Evolutionary conservation across 2,113 vertebrate genomes (phyloP).

Genomic region (Balaeniceps rex): DNA sequence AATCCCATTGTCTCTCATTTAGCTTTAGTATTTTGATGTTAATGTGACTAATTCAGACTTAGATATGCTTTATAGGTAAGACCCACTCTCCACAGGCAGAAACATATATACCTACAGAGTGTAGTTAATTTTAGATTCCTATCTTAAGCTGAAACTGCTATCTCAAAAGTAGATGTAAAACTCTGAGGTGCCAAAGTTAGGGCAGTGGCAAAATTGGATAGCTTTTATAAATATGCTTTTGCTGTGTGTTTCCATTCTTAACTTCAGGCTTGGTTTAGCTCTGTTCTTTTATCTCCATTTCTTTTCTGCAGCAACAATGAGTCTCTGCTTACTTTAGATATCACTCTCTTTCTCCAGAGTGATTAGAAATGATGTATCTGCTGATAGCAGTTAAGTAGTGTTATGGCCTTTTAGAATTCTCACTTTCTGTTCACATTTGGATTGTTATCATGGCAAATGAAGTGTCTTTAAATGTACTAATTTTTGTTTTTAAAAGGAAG

Average conservation of each 20-base stretch:
- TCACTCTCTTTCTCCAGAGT: neutral
- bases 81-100: neutral
- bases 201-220: neutral
- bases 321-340: neutral
- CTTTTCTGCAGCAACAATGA: neutral
- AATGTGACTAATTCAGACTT: neutral
- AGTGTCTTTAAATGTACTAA: neutral
- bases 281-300: neutral
- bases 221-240: neutral
- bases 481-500: neutral
- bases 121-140: neutral
- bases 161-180: neutral
- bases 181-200: neutral
- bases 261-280: neutral
- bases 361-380: neutral
- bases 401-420: neutral
- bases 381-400: neutral
- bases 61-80: neutral
- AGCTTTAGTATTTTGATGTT: neutral
- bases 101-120: accelerated
- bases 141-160: neutral
- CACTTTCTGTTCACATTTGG: neutral
- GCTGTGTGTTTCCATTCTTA: neutral
- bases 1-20: accelerated
- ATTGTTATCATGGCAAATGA: neutral